Evolutionary conservation across 2,888 invertebrate genomes (phyloP), one percentile per base, ranked within the genome.

Genomic region (Augiades crinisus): DNA sequence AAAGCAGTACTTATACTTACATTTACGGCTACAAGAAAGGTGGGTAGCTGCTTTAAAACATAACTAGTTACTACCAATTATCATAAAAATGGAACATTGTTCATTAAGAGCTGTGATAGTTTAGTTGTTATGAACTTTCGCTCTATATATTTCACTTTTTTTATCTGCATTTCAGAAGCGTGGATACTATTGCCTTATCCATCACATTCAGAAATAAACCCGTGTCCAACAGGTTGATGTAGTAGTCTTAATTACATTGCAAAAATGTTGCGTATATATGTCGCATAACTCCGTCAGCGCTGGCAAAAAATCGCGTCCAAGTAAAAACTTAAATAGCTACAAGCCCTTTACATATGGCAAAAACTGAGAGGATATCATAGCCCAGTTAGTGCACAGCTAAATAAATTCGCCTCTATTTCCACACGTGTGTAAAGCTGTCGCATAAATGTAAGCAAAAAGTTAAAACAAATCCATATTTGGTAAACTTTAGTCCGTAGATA

Each of bases 351-450:
- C 55, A 56, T 47, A 56, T 44, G 50, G 56, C 17, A 37, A 30
- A 54, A 53, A 37, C 41, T 17, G 46, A 51, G 54, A 59, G 54
- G 53, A 57, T 55, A 57, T 56, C 43, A 55, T 46, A 59, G 56
- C 62, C 57, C 50, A 57, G 54, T 55, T 55, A 17, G 41, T 44
- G 13, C 44, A 12, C 10, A 7, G n/a, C n/a, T n/a, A 44, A 41
- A 33, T 14, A 33, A 44, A 44, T 41, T 27, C 38, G 14, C 38
- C 1, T 38, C 12, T 14, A 40, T 40, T 40, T 40, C 22, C 22
- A 12, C 14, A 40, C 13, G 19, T 19, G 12, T 5, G 30, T 30
- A 10, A 5, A 30, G 5, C 4, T 27, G 27, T 24, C 10, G 10
- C 27, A 27, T 27, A 27, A 27, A 27, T n/a, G 10, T 27, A 10